Conservation (phyloP, 2,797 vertebrate genomes). For the Sebastes itinus region DNA sequence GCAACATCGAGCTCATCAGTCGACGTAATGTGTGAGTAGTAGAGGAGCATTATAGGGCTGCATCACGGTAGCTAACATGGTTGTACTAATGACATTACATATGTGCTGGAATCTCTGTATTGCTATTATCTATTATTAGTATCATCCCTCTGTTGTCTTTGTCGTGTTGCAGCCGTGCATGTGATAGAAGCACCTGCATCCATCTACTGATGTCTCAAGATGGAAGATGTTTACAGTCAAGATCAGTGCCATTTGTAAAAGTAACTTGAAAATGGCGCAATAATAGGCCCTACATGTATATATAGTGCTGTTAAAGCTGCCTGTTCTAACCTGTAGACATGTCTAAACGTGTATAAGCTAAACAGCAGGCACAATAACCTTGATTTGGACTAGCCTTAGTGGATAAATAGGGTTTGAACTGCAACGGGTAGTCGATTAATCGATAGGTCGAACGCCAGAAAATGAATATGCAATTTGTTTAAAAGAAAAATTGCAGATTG, state of each 20-base stretch:
- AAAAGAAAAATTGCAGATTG: too few species aligned
- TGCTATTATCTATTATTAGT: background rate
- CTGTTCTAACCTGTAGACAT: background rate
- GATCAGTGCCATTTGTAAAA: background rate
- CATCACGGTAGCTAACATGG: background rate
- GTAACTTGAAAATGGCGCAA: background rate
- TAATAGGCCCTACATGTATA: background rate
- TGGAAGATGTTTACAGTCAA: background rate
- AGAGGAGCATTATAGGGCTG: background rate
- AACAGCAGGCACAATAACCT: background rate
- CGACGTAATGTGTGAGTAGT: constrained; percentile 24
- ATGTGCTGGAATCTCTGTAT: background rate
- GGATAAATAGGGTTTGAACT: background rate
- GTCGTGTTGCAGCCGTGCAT: background rate
- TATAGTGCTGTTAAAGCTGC: background rate
- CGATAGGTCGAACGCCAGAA: background rate
- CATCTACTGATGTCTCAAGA: background rate
- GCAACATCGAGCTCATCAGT: background rate
- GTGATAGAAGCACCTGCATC: background rate
- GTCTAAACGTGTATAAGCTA: too few species aligned
- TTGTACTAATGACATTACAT: rapidly evolving
- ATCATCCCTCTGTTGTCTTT: background rate
- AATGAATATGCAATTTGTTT: rapidly evolving
- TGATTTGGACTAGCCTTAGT: background rate
- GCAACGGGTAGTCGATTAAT: background rate